These are phyloP conservation scores for Sepiola atlantica DNA, from an alignment of 2,888 invertebrate genomes.

Conservation along the genomic window DNA sequence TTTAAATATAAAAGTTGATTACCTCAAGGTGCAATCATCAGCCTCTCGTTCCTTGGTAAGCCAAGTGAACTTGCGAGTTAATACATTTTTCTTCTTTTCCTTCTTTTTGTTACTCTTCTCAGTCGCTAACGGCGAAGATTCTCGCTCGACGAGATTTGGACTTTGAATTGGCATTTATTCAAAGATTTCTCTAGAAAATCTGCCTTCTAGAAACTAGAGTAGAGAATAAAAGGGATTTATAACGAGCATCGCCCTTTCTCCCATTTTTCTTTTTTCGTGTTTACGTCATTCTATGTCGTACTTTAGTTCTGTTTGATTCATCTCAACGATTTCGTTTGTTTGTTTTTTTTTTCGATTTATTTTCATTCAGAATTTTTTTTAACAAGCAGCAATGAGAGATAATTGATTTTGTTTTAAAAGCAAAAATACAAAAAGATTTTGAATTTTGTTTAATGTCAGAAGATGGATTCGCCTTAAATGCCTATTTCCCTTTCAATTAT, in stretches of 20 bases:
- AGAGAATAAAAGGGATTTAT: not conserved
- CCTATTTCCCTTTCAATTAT: not conserved
- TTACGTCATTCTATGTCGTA: not conserved
- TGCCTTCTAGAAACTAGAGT: not conserved
- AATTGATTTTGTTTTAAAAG: not conserved
- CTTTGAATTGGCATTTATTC: not conserved
- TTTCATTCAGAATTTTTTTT: not conserved
- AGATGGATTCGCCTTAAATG: not conserved
- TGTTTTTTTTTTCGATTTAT: not conserved
- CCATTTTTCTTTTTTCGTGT: not conserved
- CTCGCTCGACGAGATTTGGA: not conserved
- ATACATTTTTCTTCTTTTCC: not conserved
- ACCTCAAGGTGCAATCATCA: constrained; percentile 18
- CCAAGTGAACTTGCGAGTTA: not conserved
- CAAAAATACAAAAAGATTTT: not conserved
- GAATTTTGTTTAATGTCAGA: not conserved
- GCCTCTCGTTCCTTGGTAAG: not conserved
- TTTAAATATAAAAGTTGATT: constrained; percentile 32
- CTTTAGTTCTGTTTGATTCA: not conserved
- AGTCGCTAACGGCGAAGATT: not conserved
- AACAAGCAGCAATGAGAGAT: not conserved
- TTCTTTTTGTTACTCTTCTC: not conserved
- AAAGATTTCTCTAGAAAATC: not conserved
- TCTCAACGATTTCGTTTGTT: not conserved
- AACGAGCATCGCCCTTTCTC: not conserved